Conservation (phyloP, 2,888 invertebrate genomes). For the Lasioglossum leucozonium region DNA sequence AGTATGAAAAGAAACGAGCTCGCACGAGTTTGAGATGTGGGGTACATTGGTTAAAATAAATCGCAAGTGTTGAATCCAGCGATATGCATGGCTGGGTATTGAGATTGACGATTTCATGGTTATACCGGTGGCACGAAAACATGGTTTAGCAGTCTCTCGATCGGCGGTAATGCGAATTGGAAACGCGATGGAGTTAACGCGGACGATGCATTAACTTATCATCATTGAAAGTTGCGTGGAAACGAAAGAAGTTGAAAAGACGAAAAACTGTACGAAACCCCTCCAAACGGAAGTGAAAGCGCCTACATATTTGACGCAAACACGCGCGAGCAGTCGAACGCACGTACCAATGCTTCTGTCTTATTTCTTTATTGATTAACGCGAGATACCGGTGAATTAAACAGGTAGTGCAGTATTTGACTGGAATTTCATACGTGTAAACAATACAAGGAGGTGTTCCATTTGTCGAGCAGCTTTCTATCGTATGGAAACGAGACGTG, state of each 20-base stretch:
- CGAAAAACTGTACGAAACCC: constrained; percentile 8
- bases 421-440: constrained; percentile 26
- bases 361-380: background rate
- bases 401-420: background rate
- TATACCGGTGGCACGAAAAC: background rate
- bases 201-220: background rate
- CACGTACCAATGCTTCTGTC: background rate
- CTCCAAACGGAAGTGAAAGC: constrained; percentile 40
- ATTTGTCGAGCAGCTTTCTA: constrained; percentile 40
- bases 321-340: background rate
- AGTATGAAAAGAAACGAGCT: background rate
- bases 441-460: background rate
- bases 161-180: background rate
- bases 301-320: background rate
- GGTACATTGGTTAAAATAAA: background rate
- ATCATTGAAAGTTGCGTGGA: background rate
- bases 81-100: background rate
- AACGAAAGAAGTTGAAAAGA: background rate
- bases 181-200: background rate
- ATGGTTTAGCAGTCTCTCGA: background rate
- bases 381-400: constrained; percentile 4
- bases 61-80: background rate
- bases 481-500: constrained; percentile 8
- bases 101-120: background rate
- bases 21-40: background rate